These are phyloP conservation scores for Cryptocephalus moraei DNA, from an alignment of 2,888 invertebrate genomes.

Conservation along the genomic window DNA sequence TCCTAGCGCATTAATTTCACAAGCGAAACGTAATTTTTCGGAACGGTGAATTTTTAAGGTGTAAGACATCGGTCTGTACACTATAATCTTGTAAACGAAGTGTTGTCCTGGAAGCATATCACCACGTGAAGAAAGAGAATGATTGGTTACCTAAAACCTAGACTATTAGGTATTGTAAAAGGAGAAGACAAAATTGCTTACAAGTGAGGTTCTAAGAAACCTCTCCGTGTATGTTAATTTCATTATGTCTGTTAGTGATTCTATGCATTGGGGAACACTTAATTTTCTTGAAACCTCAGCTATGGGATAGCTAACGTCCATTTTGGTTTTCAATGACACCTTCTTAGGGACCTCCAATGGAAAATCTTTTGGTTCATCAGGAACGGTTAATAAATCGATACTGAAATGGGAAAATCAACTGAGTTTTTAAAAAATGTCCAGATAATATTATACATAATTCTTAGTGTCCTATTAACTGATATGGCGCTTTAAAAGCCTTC, in stretches of 20 bases:
- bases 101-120: conserved; percentile 19
- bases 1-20: conserved; percentile 55
- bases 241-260: conserved; percentile 5
- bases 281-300: conserved; percentile 6
- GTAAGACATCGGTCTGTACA: conserved; percentile 20
- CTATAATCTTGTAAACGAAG: conserved; percentile 20
- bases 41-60: conserved; percentile 13
- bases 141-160: not conserved
- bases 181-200: conserved; percentile 3
- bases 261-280: conserved; percentile 10
- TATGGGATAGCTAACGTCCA: conserved; percentile 6
- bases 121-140: not conserved
- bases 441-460: too few relatives aligned
- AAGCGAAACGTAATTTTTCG: conserved; percentile 37
- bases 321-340: conserved; percentile 9
- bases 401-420: conserved; percentile 3
- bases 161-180: not conserved
- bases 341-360: conserved; percentile 11
- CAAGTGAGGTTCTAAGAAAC: conserved; percentile 9
- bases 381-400: conserved; percentile 6
- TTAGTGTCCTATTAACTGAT: too few relatives aligned
- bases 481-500: too few relatives aligned
- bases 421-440: too few relatives aligned
- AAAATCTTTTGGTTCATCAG: conserved; percentile 7
- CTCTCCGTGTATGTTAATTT: conserved; percentile 7